Conservation (phyloP, 64 coral and sea anemone genomes). For the Dendrophyllia cribrosa region DNA sequence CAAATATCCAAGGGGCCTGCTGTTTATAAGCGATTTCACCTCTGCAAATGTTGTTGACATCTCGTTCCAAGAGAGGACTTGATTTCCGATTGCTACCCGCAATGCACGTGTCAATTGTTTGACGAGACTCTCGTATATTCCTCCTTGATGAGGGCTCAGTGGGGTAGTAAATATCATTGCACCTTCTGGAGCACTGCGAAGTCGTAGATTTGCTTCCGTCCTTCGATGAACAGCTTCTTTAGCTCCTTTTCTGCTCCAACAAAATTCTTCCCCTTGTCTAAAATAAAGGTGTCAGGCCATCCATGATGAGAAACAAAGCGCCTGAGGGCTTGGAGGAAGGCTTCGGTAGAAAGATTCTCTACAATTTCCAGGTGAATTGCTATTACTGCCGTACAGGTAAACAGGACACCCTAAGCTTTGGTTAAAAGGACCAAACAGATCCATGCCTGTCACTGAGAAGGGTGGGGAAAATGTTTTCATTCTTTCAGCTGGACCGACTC, state of each 20-base stretch:
- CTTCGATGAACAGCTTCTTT: slow-evolving; percentile 20
- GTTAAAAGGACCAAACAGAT: not conserved
- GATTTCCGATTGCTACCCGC: not conserved
- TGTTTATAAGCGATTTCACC: not conserved
- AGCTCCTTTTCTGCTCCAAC: slow-evolving; percentile 43
- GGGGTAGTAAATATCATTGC: no score
- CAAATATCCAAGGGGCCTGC: not conserved
- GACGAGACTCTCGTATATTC: not conserved
- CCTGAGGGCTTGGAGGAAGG: not conserved
- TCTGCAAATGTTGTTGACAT: no score
- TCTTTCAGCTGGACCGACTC: no score
- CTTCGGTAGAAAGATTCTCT: not conserved
- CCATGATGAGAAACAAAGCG: slow-evolving; percentile 11
- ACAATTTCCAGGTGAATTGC: not conserved
- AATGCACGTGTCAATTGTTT: not conserved
- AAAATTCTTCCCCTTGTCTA: slow-evolving; percentile 19
- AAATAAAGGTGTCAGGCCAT: not conserved
- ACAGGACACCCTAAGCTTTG: not conserved
- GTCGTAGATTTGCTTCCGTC: not conserved
- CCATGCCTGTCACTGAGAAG: not conserved
- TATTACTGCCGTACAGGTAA: not conserved
- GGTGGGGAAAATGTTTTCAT: not conserved
- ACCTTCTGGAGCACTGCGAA: not conserved
- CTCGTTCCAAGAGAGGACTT: not conserved
- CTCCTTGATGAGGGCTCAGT: not conserved